phyloP scores from a whole-genome alignment of 2,113 vertebrate species.

The Corythaixoides concolor region DNA sequence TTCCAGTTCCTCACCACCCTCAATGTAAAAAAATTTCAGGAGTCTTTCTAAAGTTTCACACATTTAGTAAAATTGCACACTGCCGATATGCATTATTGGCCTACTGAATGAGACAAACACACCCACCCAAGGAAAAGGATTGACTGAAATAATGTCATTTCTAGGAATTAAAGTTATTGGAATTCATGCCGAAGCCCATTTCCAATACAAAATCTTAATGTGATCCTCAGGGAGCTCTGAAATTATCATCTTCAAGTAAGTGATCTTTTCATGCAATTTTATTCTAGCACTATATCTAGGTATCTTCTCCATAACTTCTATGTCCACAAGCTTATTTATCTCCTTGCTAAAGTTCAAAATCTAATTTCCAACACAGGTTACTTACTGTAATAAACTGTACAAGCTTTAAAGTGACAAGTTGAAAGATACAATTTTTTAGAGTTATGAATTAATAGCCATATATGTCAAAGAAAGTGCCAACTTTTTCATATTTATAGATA shows the following conservation, averaged over 20 bases:
- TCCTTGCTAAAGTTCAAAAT: constrained; percentile 81
- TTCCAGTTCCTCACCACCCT: too few relatives aligned
- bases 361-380: constrained; percentile 84
- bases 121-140: background rate
- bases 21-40: background rate
- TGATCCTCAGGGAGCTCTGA: constrained; percentile 58
- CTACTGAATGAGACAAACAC: background rate
- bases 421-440: constrained; percentile 84
- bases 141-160: constrained; percentile 35
- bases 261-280: constrained; percentile 71
- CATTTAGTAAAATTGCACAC: background rate
- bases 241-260: constrained; percentile 67
- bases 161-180: constrained; percentile 51
- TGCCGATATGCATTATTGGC: background rate
- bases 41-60: background rate
- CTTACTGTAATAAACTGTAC: constrained; percentile 80
- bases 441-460: constrained; percentile 83
- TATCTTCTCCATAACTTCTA: constrained; percentile 69
- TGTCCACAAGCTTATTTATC: constrained; percentile 79
- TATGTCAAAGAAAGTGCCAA: constrained; percentile 86
- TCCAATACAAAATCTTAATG: constrained; percentile 39
- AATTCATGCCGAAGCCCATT: constrained; percentile 54
- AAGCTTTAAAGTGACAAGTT: constrained; percentile 82
- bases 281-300: constrained; percentile 69
- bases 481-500: constrained; percentile 92